These are phyloP conservation scores for Trichoplusia ni DNA, from an alignment of 1,140 invertebrate genomes.

Conservation along the genomic window DNA sequence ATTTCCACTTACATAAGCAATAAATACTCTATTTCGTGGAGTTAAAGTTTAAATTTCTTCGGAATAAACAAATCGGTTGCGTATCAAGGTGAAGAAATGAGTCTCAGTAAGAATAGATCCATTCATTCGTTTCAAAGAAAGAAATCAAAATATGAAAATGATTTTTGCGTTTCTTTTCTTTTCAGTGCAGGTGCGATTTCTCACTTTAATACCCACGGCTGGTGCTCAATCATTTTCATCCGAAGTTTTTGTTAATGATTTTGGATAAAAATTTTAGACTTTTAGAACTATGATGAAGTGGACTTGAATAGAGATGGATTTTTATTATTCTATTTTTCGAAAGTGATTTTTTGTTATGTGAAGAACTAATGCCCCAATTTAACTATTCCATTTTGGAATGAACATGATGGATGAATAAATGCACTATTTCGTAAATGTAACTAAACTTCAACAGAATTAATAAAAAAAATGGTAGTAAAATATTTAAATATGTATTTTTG, in stretches of 20 bases:
- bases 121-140: conserved; percentile 34
- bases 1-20: conserved; percentile 29
- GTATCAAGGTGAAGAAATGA: conserved; percentile 42
- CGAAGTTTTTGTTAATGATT: not conserved
- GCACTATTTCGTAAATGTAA: too few species aligned
- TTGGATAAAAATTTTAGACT: conserved; percentile 3
- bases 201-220: conserved; percentile 8
- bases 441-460: too few species aligned
- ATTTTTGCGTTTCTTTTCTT: conserved; percentile 25
- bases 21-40: not conserved
- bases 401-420: too few species aligned
- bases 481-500: too few species aligned
- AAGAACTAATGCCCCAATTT: too few species aligned
- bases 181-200: conserved; percentile 27
- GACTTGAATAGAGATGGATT: too few species aligned
- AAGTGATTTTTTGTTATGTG: too few species aligned
- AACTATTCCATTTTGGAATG: too few species aligned
- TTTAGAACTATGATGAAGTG: too few species aligned
- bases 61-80: conserved; percentile 24
- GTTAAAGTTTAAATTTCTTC: conserved; percentile 30
- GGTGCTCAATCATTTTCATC: conserved; percentile 5
- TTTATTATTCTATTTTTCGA: too few species aligned
- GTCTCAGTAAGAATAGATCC: conserved; percentile 38
- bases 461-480: too few species aligned
- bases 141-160: conserved; percentile 42